Percentiles rank a stretch among this genome's conserved stretches.
phyloP scores from a whole-genome alignment of 2,888 invertebrate species.

The Choristoneura rosaceana region DNA sequence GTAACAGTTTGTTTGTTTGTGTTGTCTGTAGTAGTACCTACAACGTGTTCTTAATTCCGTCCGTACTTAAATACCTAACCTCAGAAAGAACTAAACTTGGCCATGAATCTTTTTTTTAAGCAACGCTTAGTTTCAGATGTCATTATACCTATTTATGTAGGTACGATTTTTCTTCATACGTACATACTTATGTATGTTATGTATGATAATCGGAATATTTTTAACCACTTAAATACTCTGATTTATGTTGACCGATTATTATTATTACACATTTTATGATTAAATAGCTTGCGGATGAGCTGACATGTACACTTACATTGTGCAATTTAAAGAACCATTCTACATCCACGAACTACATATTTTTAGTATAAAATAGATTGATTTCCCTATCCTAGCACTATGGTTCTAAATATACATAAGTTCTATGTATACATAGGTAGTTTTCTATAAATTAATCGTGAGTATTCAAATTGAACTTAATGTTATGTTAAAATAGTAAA shows the following conservation, averaged over 20 bases:
- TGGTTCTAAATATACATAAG: constrained; percentile 60
- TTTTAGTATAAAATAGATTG: constrained; percentile 82
- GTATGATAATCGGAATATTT: too few species aligned
- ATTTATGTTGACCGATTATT: background rate
- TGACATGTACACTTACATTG: constrained; percentile 41
- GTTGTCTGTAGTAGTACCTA: too few species aligned
- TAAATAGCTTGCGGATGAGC: constrained; percentile 48
- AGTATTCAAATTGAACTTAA: constrained; percentile 7
- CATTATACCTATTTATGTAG: background rate
- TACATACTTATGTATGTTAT: background rate
- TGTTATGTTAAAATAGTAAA: constrained; percentile 1
- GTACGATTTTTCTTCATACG: background rate
- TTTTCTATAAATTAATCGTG: background rate
- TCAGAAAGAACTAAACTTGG: too few species aligned
- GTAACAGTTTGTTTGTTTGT: too few species aligned
- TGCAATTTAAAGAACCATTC: constrained; percentile 35
- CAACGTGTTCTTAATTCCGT: too few species aligned
- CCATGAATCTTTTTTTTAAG: too few species aligned
- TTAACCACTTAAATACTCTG: background rate
- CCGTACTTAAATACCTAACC: too few species aligned
- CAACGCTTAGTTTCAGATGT: too few species aligned
- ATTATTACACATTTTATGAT: constrained; percentile 3
- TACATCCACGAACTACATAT: constrained; percentile 47
- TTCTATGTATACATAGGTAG: constrained; percentile 12
- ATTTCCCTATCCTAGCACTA: constrained; percentile 71